phyloP scores from a whole-genome alignment of 2,797 vertebrate genomes.

The Podarcis lilfordi region DNA sequence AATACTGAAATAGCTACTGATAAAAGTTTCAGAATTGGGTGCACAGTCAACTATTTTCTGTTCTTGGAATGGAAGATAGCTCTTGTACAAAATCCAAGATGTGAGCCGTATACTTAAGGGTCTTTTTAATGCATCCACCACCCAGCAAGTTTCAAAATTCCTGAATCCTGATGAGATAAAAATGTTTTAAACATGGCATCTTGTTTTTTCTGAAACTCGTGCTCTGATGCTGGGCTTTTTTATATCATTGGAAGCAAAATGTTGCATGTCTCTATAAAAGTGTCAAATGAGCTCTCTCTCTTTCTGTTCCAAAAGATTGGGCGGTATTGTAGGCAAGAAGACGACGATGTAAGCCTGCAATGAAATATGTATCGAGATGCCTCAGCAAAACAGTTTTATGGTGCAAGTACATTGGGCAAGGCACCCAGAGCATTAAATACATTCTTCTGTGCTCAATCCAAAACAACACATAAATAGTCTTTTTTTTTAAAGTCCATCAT shows the following conservation, averaged over 20 bases:
- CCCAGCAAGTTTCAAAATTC: conserved; percentile 56
- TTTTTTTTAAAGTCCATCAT: background rate
- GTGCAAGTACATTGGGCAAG: conserved; percentile 11
- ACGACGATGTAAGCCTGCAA: conserved; percentile 11
- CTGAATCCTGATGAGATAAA: conserved; percentile 30
- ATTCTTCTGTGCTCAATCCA: conserved; percentile 34
- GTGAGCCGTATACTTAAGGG: conserved; percentile 44
- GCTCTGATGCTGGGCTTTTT: conserved; percentile 49
- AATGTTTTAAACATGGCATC: conserved; percentile 48
- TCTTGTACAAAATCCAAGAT: conserved; percentile 46
- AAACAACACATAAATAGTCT: conserved; percentile 8
- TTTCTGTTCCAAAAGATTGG: conserved; percentile 47
- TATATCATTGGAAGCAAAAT: conserved; percentile 50
- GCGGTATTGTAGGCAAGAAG: conserved; percentile 4
- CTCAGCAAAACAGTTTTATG: conserved; percentile 32
- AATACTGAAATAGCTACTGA: conserved; percentile 13
- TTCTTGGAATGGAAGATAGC: conserved; percentile 39
- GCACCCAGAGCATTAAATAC: conserved; percentile 15
- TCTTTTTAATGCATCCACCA: conserved; percentile 50
- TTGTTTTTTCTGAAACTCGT: conserved; percentile 30
- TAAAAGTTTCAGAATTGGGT: conserved; percentile 28
- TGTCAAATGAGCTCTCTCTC: background rate
- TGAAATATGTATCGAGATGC: conserved; percentile 29
- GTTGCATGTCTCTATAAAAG: conserved; percentile 51
- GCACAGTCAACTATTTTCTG: conserved; percentile 28